Evolutionary conservation across 1,140 invertebrate species (phyloP), one percentile per base, ranked within the genome.

Genomic region (Pseudomyrmex cubaensis): DNA sequence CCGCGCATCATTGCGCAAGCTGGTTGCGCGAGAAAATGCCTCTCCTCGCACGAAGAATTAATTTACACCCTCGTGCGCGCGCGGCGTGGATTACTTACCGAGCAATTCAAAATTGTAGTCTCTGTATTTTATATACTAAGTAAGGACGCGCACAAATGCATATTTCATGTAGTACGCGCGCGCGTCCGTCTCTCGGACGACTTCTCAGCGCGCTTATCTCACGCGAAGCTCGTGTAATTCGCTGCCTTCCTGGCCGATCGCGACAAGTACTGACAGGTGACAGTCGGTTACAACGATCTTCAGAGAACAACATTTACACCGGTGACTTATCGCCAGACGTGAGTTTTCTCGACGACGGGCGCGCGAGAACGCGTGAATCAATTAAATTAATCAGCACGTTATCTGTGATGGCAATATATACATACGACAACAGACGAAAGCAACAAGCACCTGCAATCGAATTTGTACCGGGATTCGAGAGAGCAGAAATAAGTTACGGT

Each of bases 121-220:
- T 22, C 20, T 22, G 22, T 22, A 22, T 22, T 22, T 22, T 22
- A 22, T 22, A 22, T 22, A 22, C 22, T 22, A 0, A 44, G 9
- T 25, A 17, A 56, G 48, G 69, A 50, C 66, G 59, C 61, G 48
- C 64, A 63, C 50, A 76, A 88, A 67, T 87, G 87, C 86, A 75
- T 82, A 69, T 82, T 74, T 73, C 86, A 61, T 85, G 86, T 76
- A 84, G 73, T 73, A 35, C 61, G 61, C 59, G 70, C 74, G 70
- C 62, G 25, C 25, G 25, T 25, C 25, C 25, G 20, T 44, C 46
- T 35, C 54, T 25, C 25, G 25, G 3, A 25, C 54, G 83, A 73
- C 76, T 85, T 85, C 63, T 46, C 48, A 35, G 74, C 64, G 20
- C n/a, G 82, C 86, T 88, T 88, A 88, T 88, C 87, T 88, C 86